Conservation (phyloP, 2,888 invertebrate species). For the Ochlodes sylvanus region DNA sequence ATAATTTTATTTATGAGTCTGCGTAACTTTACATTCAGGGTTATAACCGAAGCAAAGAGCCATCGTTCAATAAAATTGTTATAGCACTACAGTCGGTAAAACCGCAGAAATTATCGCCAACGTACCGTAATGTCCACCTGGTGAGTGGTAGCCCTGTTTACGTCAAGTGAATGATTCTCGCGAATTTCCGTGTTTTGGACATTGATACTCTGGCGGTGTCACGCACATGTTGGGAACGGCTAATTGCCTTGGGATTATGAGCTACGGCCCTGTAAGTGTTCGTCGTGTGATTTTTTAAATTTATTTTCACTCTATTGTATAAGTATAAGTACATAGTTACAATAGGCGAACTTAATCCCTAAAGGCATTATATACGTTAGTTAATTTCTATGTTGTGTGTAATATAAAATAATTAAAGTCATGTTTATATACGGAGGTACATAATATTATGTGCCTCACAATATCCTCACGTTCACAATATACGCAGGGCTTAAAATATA, state of each 20-base stretch:
- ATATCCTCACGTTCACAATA: no score
- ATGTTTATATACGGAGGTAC: no score
- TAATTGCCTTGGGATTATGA: conserved; percentile 14
- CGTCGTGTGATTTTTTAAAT: conserved; percentile 9
- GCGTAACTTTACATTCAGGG: background rate
- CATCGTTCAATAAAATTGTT: background rate
- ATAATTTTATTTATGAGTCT: background rate
- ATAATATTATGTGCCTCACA: no score
- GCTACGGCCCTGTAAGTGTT: conserved; percentile 7
- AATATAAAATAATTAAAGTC: no score
- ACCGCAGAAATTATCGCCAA: background rate
- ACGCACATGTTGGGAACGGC: conserved; percentile 20
- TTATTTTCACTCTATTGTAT: no score
- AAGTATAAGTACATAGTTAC: no score
- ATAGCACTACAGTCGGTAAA: background rate
- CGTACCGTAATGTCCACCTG: background rate
- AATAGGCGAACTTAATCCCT: no score
- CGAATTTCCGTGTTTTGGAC: conserved; percentile 12
- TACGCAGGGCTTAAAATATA: no score
- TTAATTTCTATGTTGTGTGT: no score
- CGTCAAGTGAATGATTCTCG: conserved; percentile 14
- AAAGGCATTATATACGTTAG: no score
- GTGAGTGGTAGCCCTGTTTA: background rate
- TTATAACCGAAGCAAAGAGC: background rate
- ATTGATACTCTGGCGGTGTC: conserved; percentile 18